Base-by-base conservation (phyloP, 2,797 vertebrate species). In the Siniperca undulata region DNA sequence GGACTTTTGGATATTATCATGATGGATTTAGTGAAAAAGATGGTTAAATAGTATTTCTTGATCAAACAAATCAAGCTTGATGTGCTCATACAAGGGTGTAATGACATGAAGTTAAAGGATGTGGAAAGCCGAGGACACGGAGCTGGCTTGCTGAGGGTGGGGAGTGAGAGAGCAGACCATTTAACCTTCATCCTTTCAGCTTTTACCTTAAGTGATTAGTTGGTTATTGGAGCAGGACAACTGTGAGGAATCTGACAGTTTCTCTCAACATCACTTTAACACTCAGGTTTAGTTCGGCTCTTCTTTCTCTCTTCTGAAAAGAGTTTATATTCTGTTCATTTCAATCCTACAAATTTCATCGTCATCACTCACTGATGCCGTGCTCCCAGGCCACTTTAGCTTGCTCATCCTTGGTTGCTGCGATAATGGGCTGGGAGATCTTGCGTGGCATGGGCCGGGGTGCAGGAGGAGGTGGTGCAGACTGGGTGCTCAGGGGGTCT, bases 341-440 rank as follows among this genome's bases (percentile, higher is more conserved):
- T n/a, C 34, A 48, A 1, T 20, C 48, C 20, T 10, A 3, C 13
- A 3, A 24, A 42, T 67, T 24, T 24, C 14, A 52, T 10, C 7
- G 12, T 9, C 19, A 0, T 0, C 6, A 94, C 90, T 97, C 96
- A 0, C 94, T 85, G 85, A 97, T 87, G 88, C 97, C 94, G 0
- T 96, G 97, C 90, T 98, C 97, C 97, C 98, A 99, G 0, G 96
- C 96, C 90, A 98, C 97, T 75, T 97, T 97, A 14, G 97, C 97
- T 65, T 97, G 97, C 84, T 97, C 97, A 0, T 98, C 97, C 93
- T 97, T 97, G 70, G 89, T 79, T 0, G 89, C 91, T 0, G 89
- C 90, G 42, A 93, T 96, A 6, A 96, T 92, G 12, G 97, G 96
- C 48, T 97, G 96, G 24, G 97, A 96, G 91, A 96, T 96, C 91